Evolutionary conservation across 2,113 vertebrate genomes (phyloP).

Genomic region (Taurulus bubalis): DNA sequence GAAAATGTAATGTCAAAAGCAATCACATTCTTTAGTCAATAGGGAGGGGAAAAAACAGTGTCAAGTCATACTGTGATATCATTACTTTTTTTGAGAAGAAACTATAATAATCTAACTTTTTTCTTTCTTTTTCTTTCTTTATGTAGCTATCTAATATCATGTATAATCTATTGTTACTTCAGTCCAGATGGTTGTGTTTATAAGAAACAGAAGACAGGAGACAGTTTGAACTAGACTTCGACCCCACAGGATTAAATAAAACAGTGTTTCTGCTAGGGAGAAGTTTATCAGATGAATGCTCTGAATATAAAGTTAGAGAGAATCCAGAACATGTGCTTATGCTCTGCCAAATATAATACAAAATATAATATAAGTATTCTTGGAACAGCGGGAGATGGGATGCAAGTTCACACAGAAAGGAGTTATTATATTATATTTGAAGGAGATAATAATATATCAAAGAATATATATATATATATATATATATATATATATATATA

Average conservation of each 20-base stretch:
- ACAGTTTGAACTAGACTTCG: too few species aligned
- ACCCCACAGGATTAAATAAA: neutral
- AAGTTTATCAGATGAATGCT: neutral
- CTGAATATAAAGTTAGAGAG: neutral
- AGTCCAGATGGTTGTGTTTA: neutral
- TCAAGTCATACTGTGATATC: neutral
- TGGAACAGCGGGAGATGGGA: too few species aligned
- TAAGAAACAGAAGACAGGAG: neutral
- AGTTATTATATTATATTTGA: neutral
- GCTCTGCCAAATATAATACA: too few species aligned
- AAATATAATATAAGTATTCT: too few species aligned
- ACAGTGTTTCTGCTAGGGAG: neutral
- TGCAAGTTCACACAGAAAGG: neutral
- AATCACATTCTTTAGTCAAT: too few species aligned
- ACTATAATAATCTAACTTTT: neutral
- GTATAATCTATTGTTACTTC: neutral
- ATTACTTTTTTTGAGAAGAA: neutral
- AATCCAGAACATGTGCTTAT: neutral
- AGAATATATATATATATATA: too few species aligned
- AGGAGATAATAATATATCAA: neutral
- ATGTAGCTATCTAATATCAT: neutral
- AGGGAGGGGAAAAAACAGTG: too few species aligned
- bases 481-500: too few species aligned
- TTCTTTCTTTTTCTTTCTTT: neutral
- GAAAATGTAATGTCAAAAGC: too few species aligned